These are phyloP conservation scores for Ostrea denselamellosa DNA, from an alignment of 1,140 invertebrate species.

Conservation along the genomic window DNA sequence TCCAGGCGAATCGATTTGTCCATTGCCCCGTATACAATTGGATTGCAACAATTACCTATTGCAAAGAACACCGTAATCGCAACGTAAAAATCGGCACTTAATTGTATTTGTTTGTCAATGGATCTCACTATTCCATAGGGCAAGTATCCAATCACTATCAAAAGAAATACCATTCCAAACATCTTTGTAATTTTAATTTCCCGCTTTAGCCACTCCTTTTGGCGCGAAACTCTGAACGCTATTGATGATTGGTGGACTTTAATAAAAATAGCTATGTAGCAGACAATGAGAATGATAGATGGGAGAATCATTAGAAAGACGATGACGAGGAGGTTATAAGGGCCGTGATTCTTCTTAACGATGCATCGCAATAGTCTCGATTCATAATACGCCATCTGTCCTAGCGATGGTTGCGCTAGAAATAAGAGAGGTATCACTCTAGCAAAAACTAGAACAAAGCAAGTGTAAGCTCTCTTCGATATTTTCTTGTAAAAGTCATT, in stretches of 20 bases:
- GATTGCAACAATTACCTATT: slow-evolving; percentile 76
- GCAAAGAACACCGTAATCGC: slow-evolving; percentile 77
- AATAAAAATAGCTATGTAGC: slow-evolving; percentile 77
- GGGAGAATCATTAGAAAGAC: slow-evolving; percentile 76
- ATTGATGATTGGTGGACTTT: slow-evolving; percentile 74
- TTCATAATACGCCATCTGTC: slow-evolving; percentile 75
- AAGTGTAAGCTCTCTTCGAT: slow-evolving; percentile 75
- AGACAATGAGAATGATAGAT: slow-evolving; percentile 75
- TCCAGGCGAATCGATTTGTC: slow-evolving; percentile 74
- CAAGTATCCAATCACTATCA: slow-evolving; percentile 77
- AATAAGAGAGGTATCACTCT: slow-evolving; percentile 75
- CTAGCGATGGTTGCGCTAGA: slow-evolving; percentile 74
- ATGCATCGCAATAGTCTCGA: slow-evolving; percentile 76
- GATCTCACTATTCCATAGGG: slow-evolving; percentile 77
- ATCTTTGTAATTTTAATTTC: slow-evolving; percentile 79
- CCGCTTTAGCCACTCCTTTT: slow-evolving; percentile 73
- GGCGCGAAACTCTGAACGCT: slow-evolving; percentile 67
- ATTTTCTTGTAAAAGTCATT: slow-evolving; percentile 77
- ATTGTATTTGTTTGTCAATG: slow-evolving; percentile 72
- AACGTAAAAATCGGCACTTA: slow-evolving; percentile 77
- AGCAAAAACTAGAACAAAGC: slow-evolving; percentile 74
- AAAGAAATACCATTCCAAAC: slow-evolving; percentile 78
- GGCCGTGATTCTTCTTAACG: slow-evolving; percentile 71
- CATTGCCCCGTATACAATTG: slow-evolving; percentile 78
- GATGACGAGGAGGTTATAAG: slow-evolving; percentile 75